A percentile compares a stretch with the other conserved stretches of the same genome.
phyloP scores from a whole-genome alignment of 2,113 vertebrate species.

The Aplodontia rufa region DNA sequence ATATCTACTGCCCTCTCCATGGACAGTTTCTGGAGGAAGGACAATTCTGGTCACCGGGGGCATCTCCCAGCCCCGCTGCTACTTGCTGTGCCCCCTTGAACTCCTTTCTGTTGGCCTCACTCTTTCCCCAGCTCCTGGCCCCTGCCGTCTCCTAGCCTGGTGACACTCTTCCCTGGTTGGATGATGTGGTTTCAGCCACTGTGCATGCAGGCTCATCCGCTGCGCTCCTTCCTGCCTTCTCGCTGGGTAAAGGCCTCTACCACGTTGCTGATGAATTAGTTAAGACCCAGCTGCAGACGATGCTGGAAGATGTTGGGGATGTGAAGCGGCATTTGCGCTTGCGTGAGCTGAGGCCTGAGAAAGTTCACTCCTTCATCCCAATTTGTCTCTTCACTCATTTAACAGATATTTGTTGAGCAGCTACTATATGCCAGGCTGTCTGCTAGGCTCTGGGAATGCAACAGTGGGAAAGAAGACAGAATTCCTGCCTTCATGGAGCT shows the following conservation, averaged over 20 bases:
- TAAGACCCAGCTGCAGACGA: conserved; percentile 47
- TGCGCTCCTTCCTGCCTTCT: neutral
- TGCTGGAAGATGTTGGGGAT: neutral
- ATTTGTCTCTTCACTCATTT: neutral
- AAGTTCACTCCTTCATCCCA: neutral
- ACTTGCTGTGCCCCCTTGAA: neutral
- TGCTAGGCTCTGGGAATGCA: neutral
- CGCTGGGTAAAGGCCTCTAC: neutral
- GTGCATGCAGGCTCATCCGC: neutral
- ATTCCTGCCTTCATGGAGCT: neutral
- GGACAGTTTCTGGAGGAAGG: neutral
- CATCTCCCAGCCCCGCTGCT: neutral
- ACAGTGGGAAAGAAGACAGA: neutral
- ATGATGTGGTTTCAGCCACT: neutral
- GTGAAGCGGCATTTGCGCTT: neutral
- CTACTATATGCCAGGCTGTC: neutral
- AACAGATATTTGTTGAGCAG: neutral
- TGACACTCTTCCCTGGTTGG: no score
- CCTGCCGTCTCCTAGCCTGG: neutral
- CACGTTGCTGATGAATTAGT: conserved; percentile 38
- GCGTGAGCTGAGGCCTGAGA: neutral
- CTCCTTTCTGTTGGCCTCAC: neutral
- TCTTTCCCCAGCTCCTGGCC: neutral
- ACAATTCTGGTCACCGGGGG: neutral
- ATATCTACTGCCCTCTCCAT: neutral